These are phyloP conservation scores for Hydropotes inermis DNA, from an alignment of 2,113 vertebrate species.

Conservation along the genomic window DNA sequence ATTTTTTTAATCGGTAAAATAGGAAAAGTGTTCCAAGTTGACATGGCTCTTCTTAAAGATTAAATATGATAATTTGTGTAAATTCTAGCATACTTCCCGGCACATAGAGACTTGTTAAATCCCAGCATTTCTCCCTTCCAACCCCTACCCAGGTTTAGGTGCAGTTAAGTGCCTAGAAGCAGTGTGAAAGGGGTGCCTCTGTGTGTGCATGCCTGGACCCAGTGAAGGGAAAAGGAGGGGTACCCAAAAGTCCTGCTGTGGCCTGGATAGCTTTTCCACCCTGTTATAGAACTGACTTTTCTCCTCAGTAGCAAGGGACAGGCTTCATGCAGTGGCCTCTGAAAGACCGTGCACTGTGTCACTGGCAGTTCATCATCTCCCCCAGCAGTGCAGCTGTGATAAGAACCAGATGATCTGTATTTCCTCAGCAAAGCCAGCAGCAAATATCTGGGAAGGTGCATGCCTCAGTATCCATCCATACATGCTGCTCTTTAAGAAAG, in stretches of 20 bases:
- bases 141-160: not conserved
- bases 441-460: slow-evolving; percentile 60
- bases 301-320: slow-evolving; percentile 75
- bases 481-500: slow-evolving; percentile 26
- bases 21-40: not conserved
- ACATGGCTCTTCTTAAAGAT: not conserved
- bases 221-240: not conserved
- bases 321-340: slow-evolving; percentile 63
- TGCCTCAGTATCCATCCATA: slow-evolving; percentile 49
- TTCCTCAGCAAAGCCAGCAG: slow-evolving; percentile 72
- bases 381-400: slow-evolving; percentile 69
- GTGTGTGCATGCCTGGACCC: not conserved
- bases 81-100: not conserved
- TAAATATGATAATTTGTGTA: not conserved
- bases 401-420: slow-evolving; percentile 79
- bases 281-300: slow-evolving; percentile 21
- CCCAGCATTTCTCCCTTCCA: not conserved
- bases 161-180: not conserved
- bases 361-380: slow-evolving; percentile 74
- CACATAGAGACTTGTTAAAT: not conserved
- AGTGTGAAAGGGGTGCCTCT: not conserved
- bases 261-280: not conserved
- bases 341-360: slow-evolving; percentile 67
- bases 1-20: not conserved
- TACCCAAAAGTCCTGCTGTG: not conserved